phyloP scores from a whole-genome alignment of 2,888 invertebrate species.

The Malthinus seriepunctatus region DNA sequence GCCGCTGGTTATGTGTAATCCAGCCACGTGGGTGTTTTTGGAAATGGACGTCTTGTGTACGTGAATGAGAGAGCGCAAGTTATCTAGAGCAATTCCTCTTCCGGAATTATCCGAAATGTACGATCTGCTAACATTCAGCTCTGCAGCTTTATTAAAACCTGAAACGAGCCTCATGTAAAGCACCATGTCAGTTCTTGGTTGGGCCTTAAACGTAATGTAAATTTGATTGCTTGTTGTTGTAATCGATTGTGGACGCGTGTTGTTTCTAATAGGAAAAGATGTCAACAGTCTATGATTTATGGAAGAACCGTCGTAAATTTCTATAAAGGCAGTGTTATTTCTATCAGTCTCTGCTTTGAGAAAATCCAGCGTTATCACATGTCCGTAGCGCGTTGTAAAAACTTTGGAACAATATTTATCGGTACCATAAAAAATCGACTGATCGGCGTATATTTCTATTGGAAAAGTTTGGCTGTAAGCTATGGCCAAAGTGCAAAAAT shows the following conservation, averaged over 20 bases:
- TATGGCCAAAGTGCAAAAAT: constrained; percentile 83
- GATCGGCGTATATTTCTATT: constrained; percentile 79
- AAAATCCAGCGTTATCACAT: constrained; percentile 84
- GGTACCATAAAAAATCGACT: constrained; percentile 72
- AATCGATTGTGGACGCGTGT: constrained; percentile 85
- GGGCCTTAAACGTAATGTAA: constrained; percentile 77
- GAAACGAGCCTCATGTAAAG: constrained; percentile 80
- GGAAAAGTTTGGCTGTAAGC: constrained; percentile 87
- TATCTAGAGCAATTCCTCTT: constrained; percentile 92
- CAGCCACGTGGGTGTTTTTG: constrained; percentile 88
- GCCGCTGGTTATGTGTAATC: constrained; percentile 87
- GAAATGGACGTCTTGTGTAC: constrained; percentile 82
- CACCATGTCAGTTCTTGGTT: constrained; percentile 71
- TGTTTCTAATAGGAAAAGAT: constrained; percentile 76
- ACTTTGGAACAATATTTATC: constrained; percentile 77
- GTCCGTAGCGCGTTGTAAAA: constrained; percentile 76
- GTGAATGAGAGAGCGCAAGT: constrained; percentile 86
- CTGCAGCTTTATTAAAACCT: constrained; percentile 77
- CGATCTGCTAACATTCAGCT: constrained; percentile 84
- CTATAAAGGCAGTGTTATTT: constrained; percentile 74
- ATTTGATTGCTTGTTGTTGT: constrained; percentile 81
- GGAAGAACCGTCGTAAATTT: constrained; percentile 79
- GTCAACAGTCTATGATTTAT: constrained; percentile 71
- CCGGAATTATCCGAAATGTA: constrained; percentile 89
- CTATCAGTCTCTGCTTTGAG: constrained; percentile 77